Base-by-base conservation (phyloP, 1,140 invertebrate genomes). In the Drosophila nigromelanica region DNA sequence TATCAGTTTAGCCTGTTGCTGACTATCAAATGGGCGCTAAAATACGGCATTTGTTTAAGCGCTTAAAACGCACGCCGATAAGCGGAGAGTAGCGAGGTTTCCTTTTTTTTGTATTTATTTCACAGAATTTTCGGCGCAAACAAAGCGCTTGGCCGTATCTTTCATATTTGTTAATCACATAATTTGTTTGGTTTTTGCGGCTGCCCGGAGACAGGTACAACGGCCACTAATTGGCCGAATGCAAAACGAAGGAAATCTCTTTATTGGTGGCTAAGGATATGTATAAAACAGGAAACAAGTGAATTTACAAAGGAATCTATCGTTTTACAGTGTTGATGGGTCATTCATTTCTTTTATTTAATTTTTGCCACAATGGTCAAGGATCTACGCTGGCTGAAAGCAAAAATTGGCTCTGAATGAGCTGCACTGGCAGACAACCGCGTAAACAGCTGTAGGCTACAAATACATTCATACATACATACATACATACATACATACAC, bases 111-210 rank as follows among this genome's bases (percentile, higher is more conserved):
- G 8, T 27, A n/a, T 14, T 10, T 14, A 35, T 27, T 42, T 37
- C 11, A 11, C 18, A 5, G 39, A 11, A 11, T 4, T 54, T 3
- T 11, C 7, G 5, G 42, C 39, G 58, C 55, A 71, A 75, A 74
- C 64, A 69, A 86, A 69, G 66, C 58, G 40, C 43, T 39, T 37
- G 24, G 42, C 51, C 69, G 63, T 66, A 80, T 81, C 78, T 73
- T 76, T 78, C 52, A 72, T 63, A 81, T 72, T 67, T 78, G 67
- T 76, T 87, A 87, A 82, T 87, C 82, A 64, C 78, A 76, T 82
- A 82, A 89, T 89, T 87, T 81, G 80, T 78, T 78, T 83, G 75
- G 62, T 75, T 80, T 68, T 71, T 64, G 55, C 66, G 60, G 73
- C 48, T 27, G 59, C 42, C n/a, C 12, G 14, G 15, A 11, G 27